Evolutionary conservation across 1,140 invertebrate species (phyloP), one percentile per base, ranked within the genome.

Genomic region (Formica exsecta): DNA sequence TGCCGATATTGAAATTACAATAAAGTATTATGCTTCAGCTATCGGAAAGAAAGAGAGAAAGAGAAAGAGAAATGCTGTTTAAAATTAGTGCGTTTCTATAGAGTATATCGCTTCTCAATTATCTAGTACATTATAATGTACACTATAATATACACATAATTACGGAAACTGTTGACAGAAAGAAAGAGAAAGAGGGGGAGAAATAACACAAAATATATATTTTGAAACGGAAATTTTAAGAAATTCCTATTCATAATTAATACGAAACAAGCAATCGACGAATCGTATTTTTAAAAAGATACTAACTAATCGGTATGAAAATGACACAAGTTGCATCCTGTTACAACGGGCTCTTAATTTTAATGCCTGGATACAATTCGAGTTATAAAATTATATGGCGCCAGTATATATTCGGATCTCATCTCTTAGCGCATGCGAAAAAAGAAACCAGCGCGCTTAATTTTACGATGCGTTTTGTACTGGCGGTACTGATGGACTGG

Each of bases 1-100:
- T 25, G 62, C n/a, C 44, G 32, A 44, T 32, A 79, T 57, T 79
- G 54, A 68, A 79, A 54, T 0, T n/a, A n/a, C 32, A 54, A 22
- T 38, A 57, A 79, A 68, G 0, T 48, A 66, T 68, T 44, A 29
- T n/a, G 19, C 16, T 19, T 16, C 44, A 68, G n/a, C 44, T 68
- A 32, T 79, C 44, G 13, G 29, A 32, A 3, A 32, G 29, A 32
- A 3, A 32, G 29, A 32, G 29, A 32, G 29, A 32, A 3, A 32
- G 29, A 32, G 29, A 32, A 3, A 32, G 29, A 32, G 29, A 32
- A 54, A 79, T 25, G 1, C 4, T 3, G 44, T 61, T 54, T 68
- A 25, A 41, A 57, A 68, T 68, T 25, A 2, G 0, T 19, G n/a
- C n/a, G n/a, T n/a, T n/a, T n/a, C n/a, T 62, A 4, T 79, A 25